Evolutionary conservation across 2,797 vertebrate species (phyloP).

Genomic region (Sebastiscus tertius): DNA sequence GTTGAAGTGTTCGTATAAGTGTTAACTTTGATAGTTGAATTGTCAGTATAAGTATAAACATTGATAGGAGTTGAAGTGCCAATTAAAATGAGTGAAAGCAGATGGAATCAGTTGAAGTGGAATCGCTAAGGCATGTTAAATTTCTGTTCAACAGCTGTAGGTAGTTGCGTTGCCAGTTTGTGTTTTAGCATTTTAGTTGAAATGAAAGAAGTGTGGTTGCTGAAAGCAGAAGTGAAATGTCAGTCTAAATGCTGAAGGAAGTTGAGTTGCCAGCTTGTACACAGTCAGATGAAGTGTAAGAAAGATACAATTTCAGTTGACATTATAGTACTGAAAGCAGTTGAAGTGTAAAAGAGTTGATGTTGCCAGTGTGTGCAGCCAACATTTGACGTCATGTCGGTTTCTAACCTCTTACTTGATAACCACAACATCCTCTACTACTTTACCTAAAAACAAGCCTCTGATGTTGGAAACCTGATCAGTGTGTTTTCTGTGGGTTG

Average conservation of each 20-base stretch:
- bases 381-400: not conserved
- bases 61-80: no score
- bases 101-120: no score
- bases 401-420: not conserved
- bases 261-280: not conserved
- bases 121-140: no score
- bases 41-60: no score
- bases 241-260: not conserved
- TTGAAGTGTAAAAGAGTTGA: not conserved
- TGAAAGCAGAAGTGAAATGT: not conserved
- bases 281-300: not conserved
- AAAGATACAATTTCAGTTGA: not conserved
- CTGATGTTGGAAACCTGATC: constrained; percentile 27
- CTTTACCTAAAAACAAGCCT: not conserved
- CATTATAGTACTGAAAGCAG: not conserved
- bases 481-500: constrained; percentile 26
- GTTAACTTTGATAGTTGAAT: no score
- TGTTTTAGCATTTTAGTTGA: not conserved
- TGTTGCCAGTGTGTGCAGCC: not conserved
- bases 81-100: no score
- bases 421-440: not conserved
- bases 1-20: no score
- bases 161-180: not conserved
- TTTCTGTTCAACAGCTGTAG: no score
- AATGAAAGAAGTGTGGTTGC: not conserved